Percentiles rank a stretch among this genome's conserved stretches.
Evolutionary conservation across 2,797 vertebrate species (phyloP).

Genomic region (Mycteria americana): DNA sequence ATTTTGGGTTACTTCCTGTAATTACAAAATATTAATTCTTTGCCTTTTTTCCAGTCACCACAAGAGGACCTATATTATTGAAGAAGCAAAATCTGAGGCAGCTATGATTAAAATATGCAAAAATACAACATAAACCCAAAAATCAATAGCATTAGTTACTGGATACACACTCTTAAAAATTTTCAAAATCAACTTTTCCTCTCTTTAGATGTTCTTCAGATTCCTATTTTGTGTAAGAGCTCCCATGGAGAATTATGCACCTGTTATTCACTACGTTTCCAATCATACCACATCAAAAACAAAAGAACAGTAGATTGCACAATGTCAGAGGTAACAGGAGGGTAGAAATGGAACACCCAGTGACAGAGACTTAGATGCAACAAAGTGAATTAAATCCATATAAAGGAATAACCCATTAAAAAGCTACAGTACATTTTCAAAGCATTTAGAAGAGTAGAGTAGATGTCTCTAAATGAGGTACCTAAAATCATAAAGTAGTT

Average conservation of each 20-base stretch:
- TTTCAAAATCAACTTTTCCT: neutral
- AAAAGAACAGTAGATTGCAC: neutral
- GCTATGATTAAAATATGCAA: neutral
- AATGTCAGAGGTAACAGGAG: neutral
- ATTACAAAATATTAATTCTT: neutral
- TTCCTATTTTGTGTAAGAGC: neutral
- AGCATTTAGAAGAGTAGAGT: neutral
- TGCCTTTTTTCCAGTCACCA: neutral
- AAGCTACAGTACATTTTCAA: neutral
- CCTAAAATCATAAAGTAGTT: neutral
- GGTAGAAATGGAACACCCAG: neutral
- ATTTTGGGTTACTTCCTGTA: neutral
- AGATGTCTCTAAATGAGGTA: neutral
- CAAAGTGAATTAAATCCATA: neutral
- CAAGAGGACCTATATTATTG: neutral
- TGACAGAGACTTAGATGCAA: neutral
- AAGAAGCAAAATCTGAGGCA: neutral
- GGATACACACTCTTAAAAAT: neutral
- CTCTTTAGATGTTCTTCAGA: neutral
- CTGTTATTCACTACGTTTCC: neutral
- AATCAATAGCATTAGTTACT: neutral
- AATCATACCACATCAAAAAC: neutral
- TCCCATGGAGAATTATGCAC: neutral
- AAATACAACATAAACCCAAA: neutral
- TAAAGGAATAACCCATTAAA: neutral